Evolutionary conservation across 2,888 invertebrate species (phyloP), one percentile per base, ranked within the genome.

Genomic region (Melanotus villosus): DNA sequence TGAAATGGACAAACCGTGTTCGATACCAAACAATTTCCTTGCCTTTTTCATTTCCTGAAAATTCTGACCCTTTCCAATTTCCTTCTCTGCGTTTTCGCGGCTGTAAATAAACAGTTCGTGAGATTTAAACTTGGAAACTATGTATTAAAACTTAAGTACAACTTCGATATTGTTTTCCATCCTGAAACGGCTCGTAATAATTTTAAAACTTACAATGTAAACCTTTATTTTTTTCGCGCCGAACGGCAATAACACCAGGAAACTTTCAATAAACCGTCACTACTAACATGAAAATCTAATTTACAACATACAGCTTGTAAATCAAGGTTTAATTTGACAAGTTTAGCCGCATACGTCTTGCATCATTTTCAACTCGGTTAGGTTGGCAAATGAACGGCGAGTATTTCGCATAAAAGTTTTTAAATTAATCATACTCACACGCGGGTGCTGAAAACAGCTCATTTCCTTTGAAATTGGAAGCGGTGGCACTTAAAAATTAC

Each of bases 311-410:
- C 16, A 18, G 30, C 30, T 6, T 26, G 34, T 67, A 67, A 67
- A 67, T 67, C 60, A 45, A 34, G 21, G 10, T 43, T 60, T 67
- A 67, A 67, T 62, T 60, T 62, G 67, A 67, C 67, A 67, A 30
- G 26, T 45, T 67, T 21, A 52, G 32, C 67, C 59, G 50, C 50
- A 30, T 52, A 59, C 52, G 58, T 50, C 52, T 66, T 59, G 59
- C 59, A 59, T 66, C 45, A 66, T 66, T 66, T 66, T 66, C 65
- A 59, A 66, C 50, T 58, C 65, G 58, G 65, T 59, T 66, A 58
- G 65, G 58, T 56, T 66, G 65, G 65, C 65, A 66, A 66, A 66
- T 66, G 52, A 66, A 59, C 52, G 59, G 52, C 41, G 50, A 66
- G 45, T 14, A 59, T 36, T 65, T 38, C 50, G n/a, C 30, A 43